These are phyloP conservation scores for Microtus richardsoni DNA, from an alignment of 2,113 vertebrate genomes.

Conservation along the genomic window DNA sequence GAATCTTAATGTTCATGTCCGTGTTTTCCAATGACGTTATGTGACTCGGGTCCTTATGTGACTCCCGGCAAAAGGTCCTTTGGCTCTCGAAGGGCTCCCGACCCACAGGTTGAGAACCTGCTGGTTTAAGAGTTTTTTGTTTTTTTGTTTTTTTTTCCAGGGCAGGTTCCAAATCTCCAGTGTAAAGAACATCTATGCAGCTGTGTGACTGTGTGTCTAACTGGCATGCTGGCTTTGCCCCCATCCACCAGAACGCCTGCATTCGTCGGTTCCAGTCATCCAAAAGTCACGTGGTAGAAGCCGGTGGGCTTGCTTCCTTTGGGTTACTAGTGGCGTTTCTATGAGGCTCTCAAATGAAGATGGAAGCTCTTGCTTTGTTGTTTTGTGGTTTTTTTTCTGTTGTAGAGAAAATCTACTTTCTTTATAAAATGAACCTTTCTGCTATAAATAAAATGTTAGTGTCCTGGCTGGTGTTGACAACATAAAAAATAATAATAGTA, in stretches of 20 bases:
- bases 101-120: not conserved
- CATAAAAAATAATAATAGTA: constrained; percentile 52
- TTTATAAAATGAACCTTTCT: not conserved
- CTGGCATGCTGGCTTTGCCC: constrained; percentile 49
- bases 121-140: not conserved
- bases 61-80: not conserved
- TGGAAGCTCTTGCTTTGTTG: not conserved
- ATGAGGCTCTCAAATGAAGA: not conserved
- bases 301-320: not conserved
- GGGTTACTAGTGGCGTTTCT: not conserved
- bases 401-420: not conserved
- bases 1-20: not conserved
- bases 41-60: not conserved
- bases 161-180: constrained; percentile 12
- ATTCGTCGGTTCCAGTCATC: constrained; percentile 17
- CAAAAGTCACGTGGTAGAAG: constrained; percentile 38
- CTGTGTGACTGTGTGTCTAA: constrained; percentile 10
- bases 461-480: constrained; percentile 31
- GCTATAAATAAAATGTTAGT: not conserved
- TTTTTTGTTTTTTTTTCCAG: constrained; percentile 5
- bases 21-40: not conserved
- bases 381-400: too few species aligned
- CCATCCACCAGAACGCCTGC: constrained; percentile 74
- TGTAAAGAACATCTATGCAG: constrained; percentile 75
- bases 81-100: not conserved